These are phyloP conservation scores for Berghia stephanieae DNA, from an alignment of 1,140 invertebrate species.

Conservation along the genomic window DNA sequence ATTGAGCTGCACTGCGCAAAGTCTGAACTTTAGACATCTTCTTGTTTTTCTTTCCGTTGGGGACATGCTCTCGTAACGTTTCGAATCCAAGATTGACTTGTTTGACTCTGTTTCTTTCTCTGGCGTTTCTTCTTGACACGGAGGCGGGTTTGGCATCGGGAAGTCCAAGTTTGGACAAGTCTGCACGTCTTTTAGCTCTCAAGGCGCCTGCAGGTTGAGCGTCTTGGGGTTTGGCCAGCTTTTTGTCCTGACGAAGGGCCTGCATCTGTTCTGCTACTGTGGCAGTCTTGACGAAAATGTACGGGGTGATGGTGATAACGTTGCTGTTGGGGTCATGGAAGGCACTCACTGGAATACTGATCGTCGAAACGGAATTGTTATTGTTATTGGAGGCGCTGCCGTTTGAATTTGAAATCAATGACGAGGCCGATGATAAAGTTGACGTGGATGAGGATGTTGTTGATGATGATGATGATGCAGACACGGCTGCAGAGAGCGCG, in stretches of 20 bases:
- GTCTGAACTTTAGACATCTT: conserved; percentile 86
- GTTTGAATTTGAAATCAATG: neutral
- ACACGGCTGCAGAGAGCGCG: neutral
- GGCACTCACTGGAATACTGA: conserved; percentile 41
- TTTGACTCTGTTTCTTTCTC: conserved; percentile 92
- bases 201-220: conserved; percentile 48
- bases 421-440: neutral
- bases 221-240: conserved; percentile 37
- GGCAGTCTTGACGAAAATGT: conserved; percentile 52
- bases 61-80: conserved; percentile 63
- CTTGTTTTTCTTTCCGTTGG: conserved; percentile 70
- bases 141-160: conserved; percentile 76
- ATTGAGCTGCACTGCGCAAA: conserved; percentile 89
- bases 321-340: conserved; percentile 40
- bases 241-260: conserved; percentile 49
- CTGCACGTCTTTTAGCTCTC: conserved; percentile 58
- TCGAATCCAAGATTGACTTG: conserved; percentile 82
- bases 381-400: neutral
- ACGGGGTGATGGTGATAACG: conserved; percentile 47
- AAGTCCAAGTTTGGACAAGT: conserved; percentile 54
- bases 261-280: conserved; percentile 58
- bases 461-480: conserved; percentile 14
- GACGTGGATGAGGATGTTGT: too few species aligned
- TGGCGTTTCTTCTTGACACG: conserved; percentile 88
- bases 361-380: conserved; percentile 20